A percentile compares a stretch with the other conserved stretches of the same genome.
Conservation (phyloP, 2,113 vertebrate genomes). For the Corythaeola cristata region DNA sequence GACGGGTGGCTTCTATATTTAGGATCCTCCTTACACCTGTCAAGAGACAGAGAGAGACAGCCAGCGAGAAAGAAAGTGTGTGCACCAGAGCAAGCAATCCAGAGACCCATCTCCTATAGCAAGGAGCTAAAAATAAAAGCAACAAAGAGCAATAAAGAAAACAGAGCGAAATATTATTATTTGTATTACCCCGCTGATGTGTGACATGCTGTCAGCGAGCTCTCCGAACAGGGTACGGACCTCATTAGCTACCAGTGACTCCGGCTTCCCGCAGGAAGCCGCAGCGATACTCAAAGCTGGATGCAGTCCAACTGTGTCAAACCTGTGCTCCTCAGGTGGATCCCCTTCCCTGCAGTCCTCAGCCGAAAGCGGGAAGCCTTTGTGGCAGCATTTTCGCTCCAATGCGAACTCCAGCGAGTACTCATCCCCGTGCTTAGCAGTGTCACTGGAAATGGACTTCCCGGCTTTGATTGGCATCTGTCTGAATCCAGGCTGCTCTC, state of each 20-base stretch:
- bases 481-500: neutral
- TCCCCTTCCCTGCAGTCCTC: neutral
- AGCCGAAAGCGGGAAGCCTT: neutral
- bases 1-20: conserved; percentile 54
- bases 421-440: neutral
- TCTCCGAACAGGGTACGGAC: neutral
- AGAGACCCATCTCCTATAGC: conserved; percentile 15
- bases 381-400: neutral
- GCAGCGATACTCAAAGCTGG: neutral
- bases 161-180: conserved; percentile 66
- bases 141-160: conserved; percentile 55
- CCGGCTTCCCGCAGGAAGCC: neutral
- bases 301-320: conserved; percentile 51
- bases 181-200: conserved; percentile 50
- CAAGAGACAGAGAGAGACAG: conserved; percentile 53
- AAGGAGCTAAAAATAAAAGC: conserved; percentile 72
- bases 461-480: neutral
- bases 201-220: conserved; percentile 39
- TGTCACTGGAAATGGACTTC: neutral
- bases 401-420: neutral
- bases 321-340: conserved; percentile 47
- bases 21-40: conserved; percentile 72
- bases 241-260: conserved; percentile 42
- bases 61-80: neutral
- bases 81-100: conserved; percentile 49